Evolutionary conservation across 37 sponge, comb jelly and placozoan genomes (phyloP), one percentile per base, ranked within the genome.

Genomic region (Beroe forskalii): DNA sequence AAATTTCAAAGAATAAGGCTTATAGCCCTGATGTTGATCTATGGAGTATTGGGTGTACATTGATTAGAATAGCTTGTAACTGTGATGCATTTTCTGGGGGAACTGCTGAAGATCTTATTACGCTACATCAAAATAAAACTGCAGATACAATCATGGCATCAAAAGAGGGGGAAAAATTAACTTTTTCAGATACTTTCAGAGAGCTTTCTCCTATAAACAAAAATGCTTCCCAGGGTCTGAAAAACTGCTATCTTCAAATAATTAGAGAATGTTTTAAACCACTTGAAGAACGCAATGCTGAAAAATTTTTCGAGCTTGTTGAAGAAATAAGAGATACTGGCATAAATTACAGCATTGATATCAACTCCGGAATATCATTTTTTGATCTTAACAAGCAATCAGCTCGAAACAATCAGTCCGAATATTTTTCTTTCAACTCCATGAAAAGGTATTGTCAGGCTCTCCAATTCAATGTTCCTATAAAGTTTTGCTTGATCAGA

Each of bases 11-110:
- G 4, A 80, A 44, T 12, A 17, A 80, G 6, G 55, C 0, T 1
- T 80, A 44, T 25, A 12, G 55, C 35, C 40, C 43, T 23, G 35
- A 80, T 80, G 35, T 80, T 2, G 86, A 80, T 30, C n/a, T 80
- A 22, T 80, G 86, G 86, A 80, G 86, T 38, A 44, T 80, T 23
- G 86, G 86, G 0, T 41, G 55, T 43, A 41, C 55, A n/a, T 48
- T 80, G 25, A 37, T 80, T 4, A 35, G n/a, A 6, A 80, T 80
- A 44, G 55, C 55, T 20, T 80, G 86, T 25, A 41, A 80, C 40
- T 44, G 55, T 25, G 55, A 32, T 44, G 55, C 86, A 41, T 80
- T 80, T 80, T n/a, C 55, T n/a, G 86, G 38, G n/a, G n/a, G 25
- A 44, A 80, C 86, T 27, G 30, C 24, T 44, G 86, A 80, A 22